These are phyloP conservation scores for Taenioides sp. DNA, from an alignment of 2,797 vertebrate genomes.

Conservation along the genomic window DNA sequence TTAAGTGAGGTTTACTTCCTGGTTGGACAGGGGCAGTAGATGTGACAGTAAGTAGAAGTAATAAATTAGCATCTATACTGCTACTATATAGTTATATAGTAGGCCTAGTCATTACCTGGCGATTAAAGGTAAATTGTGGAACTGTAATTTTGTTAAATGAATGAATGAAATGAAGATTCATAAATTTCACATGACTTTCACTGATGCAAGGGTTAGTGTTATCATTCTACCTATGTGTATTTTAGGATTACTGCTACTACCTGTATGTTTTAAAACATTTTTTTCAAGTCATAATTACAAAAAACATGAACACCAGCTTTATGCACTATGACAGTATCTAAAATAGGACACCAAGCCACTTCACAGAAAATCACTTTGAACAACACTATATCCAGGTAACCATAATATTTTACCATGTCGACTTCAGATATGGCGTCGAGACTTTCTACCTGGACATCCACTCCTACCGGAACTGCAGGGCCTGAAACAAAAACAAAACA, in stretches of 20 bases:
- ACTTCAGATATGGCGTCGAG: constrained; percentile 94
- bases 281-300: neutral
- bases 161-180: no score
- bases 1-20: no score
- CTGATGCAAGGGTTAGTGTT: neutral
- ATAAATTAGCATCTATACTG: no score
- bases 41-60: no score
- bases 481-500: constrained; percentile 67
- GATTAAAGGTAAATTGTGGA: no score
- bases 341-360: neutral
- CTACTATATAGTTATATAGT: no score
- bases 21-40: no score
- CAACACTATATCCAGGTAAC: neutral
- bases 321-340: neutral
- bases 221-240: neutral
- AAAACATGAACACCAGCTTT: neutral
- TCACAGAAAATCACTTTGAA: neutral
- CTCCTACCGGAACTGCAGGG: constrained; percentile 90
- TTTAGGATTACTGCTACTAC: neutral
- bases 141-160: no score
- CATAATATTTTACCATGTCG: constrained; percentile 84
- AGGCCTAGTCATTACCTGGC: no score
- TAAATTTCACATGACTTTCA: neutral
- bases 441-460: constrained; percentile 94
- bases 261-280: neutral